Evolutionary conservation across 2,888 invertebrate species (phyloP).

Genomic region (Erebia epiphron): DNA sequence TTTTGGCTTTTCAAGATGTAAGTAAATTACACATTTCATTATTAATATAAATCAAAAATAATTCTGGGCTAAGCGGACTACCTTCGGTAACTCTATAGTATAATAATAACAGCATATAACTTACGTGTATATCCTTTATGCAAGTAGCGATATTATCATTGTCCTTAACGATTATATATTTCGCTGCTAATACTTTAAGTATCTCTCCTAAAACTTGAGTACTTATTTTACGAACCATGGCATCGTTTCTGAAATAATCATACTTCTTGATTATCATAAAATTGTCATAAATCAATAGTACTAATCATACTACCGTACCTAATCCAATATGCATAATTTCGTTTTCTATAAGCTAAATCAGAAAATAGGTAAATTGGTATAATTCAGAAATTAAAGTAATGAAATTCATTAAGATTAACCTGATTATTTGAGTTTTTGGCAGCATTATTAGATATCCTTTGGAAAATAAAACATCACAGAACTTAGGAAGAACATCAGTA

Average conservation of each 20-base stretch:
- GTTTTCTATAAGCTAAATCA: no score
- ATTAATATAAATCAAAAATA: neutral
- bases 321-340: no score
- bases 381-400: neutral
- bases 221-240: constrained; percentile 64
- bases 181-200: constrained; percentile 63
- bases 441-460: constrained; percentile 66
- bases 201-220: constrained; percentile 70
- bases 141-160: constrained; percentile 46
- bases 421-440: constrained; percentile 63
- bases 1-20: neutral
- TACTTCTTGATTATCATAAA: no score
- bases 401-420: no score
- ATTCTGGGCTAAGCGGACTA: no score
- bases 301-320: no score
- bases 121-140: constrained; percentile 67
- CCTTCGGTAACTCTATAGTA: neutral
- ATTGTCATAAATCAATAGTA: no score
- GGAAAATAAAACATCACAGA: constrained; percentile 65
- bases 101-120: constrained; percentile 30
- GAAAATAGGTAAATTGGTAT: no score
- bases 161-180: constrained; percentile 58
- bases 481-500: constrained; percentile 51
- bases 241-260: constrained; percentile 60
- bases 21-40: neutral